A percentile compares a stretch with the other conserved stretches of the same genome.
Evolutionary conservation across 1,140 invertebrate species (phyloP).

Genomic region (Holotrichia oblita): DNA sequence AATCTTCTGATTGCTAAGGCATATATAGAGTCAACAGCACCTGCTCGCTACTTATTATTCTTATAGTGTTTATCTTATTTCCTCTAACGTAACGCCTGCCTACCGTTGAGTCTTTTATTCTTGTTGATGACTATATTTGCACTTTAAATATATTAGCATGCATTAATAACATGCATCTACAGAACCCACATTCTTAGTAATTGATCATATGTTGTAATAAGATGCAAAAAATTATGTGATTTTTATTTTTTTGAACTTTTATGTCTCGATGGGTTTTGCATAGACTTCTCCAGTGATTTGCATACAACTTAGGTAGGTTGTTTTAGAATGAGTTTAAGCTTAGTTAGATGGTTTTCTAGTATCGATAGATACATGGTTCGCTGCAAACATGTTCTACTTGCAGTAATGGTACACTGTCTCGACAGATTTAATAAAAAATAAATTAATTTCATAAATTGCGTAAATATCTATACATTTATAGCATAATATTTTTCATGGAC

Average conservation of each 20-base stretch:
- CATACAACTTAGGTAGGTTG: too few species aligned
- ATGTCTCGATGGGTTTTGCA: not conserved
- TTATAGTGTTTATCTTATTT: not conserved
- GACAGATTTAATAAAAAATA: too few species aligned
- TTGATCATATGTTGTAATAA: not conserved
- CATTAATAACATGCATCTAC: not conserved
- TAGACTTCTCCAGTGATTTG: not conserved
- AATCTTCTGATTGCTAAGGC: not conserved
- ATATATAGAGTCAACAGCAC: not conserved
- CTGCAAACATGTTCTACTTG: too few species aligned
- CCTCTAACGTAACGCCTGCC: not conserved
- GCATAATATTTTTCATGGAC: too few species aligned
- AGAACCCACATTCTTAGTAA: not conserved
- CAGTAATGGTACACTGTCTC: too few species aligned
- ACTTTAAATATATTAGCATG: constrained; percentile 4
- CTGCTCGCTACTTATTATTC: not conserved
- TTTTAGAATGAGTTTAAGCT: too few species aligned
- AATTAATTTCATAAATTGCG: too few species aligned
- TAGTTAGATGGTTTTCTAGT: too few species aligned
- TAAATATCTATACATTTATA: too few species aligned
- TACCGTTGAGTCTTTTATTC: not conserved
- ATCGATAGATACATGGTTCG: too few species aligned
- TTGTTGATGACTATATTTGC: not conserved
- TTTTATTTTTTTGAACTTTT: not conserved
- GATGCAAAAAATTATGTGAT: not conserved